phyloP scores from a whole-genome alignment of 2,888 invertebrate species.

The Stegana nigrithorax region DNA sequence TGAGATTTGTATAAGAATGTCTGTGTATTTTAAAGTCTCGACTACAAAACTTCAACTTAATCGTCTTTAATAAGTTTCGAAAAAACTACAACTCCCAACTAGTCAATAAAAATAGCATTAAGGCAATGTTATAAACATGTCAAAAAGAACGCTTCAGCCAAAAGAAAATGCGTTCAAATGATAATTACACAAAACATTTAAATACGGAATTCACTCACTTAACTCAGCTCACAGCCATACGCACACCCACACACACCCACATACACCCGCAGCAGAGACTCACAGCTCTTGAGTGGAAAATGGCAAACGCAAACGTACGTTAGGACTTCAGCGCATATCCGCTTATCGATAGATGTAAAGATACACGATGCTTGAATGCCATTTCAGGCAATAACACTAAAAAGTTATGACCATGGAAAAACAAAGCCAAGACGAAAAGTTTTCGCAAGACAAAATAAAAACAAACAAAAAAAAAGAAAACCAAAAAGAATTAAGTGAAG shows the following conservation, averaged over 20 bases:
- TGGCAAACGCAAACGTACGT: too few relatives aligned
- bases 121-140: slow-evolving; percentile 56
- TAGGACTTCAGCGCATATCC: slow-evolving; percentile 28
- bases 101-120: slow-evolving; percentile 31
- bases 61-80: slow-evolving; percentile 26
- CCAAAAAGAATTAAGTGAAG: too few relatives aligned
- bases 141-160: slow-evolving; percentile 59
- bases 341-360: slow-evolving; percentile 39
- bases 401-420: slow-evolving; percentile 60
- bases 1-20: too few relatives aligned
- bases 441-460: slow-evolving; percentile 52
- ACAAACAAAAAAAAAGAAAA: too few relatives aligned
- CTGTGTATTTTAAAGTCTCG: too few relatives aligned
- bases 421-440: slow-evolving; percentile 37
- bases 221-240: too few relatives aligned
- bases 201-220: too few relatives aligned
- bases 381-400: slow-evolving; percentile 60
- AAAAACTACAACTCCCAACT: slow-evolving; percentile 25
- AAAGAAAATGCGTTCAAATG: slow-evolving; percentile 51
- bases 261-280: too few relatives aligned
- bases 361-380: slow-evolving; percentile 33
- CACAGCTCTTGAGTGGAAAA: too few relatives aligned
- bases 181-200: slow-evolving; percentile 47
- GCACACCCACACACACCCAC: too few relatives aligned
- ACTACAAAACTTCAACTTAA: too few relatives aligned